Evolutionary conservation across 2,113 vertebrate genomes (phyloP).

Genomic region (Periophthalmus modestus): DNA sequence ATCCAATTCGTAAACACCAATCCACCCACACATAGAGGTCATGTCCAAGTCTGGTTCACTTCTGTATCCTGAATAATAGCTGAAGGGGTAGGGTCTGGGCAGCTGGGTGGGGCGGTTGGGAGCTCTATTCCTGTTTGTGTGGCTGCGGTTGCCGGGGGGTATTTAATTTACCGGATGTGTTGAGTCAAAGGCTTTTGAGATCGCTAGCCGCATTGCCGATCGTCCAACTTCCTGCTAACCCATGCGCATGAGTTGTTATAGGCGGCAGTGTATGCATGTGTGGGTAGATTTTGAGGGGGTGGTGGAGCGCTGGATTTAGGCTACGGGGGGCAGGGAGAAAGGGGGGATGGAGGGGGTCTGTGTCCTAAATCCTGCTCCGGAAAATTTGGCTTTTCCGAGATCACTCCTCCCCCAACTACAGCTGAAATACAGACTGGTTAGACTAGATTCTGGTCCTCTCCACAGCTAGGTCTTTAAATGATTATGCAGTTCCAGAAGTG

Average conservation of each 20-base stretch:
- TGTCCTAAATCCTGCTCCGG: slow-evolving; percentile 48
- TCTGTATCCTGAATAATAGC: slow-evolving; percentile 18
- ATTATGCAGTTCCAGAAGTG: neutral
- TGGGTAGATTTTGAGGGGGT: slow-evolving; percentile 26
- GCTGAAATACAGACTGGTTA: neutral
- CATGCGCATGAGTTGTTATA: slow-evolving; percentile 23
- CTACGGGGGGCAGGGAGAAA: neutral
- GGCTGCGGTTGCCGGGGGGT: slow-evolving; percentile 40
- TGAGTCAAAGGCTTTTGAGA: slow-evolving; percentile 61
- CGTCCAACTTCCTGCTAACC: slow-evolving; percentile 35
- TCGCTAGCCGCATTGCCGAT: slow-evolving; percentile 7
- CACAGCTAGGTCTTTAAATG: neutral
- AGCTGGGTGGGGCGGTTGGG: slow-evolving; percentile 28
- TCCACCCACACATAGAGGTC: slow-evolving; percentile 18
- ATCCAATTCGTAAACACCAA: slow-evolving; percentile 29
- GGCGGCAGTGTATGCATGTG: slow-evolving; percentile 20
- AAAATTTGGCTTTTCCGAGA: slow-evolving; percentile 48
- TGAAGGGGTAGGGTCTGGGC: slow-evolving; percentile 23
- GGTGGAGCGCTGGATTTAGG: slow-evolving; percentile 7
- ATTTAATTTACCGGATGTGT: slow-evolving; percentile 51
- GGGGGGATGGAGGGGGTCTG: slow-evolving; percentile 13
- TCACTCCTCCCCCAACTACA: slow-evolving; percentile 35
- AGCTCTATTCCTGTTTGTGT: slow-evolving; percentile 6
- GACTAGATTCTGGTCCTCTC: slow-evolving; percentile 25
- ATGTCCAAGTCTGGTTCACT: slow-evolving; percentile 25